These are phyloP conservation scores for Loripinus fragilis DNA, from an alignment of 2,888 invertebrate genomes.

Conservation along the genomic window DNA sequence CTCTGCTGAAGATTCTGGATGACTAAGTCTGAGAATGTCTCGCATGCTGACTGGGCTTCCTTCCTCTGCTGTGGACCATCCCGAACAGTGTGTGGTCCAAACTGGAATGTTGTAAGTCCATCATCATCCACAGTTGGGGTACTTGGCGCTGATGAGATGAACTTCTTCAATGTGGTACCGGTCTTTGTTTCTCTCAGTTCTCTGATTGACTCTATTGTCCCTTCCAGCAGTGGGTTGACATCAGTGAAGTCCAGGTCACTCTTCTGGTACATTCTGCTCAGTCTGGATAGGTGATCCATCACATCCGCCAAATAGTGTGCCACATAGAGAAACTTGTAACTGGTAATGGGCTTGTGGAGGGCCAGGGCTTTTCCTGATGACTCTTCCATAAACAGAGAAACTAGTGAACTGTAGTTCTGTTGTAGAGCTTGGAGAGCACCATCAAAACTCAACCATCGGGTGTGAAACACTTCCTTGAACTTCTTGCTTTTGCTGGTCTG, in stretches of 20 bases:
- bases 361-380: slow-evolving; percentile 37
- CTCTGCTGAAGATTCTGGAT: slow-evolving; percentile 41
- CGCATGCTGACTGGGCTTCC: slow-evolving; percentile 47
- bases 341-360: slow-evolving; percentile 46
- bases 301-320: slow-evolving; percentile 52
- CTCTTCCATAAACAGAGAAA: slow-evolving; percentile 43
- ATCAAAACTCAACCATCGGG: slow-evolving; percentile 48
- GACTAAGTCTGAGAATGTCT: slow-evolving; percentile 38
- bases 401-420: slow-evolving; percentile 29
- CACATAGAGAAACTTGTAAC: slow-evolving; percentile 54
- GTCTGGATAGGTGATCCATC: slow-evolving; percentile 43
- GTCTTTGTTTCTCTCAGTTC: slow-evolving; percentile 22
- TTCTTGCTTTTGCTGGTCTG: slow-evolving; percentile 1
- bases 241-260: slow-evolving; percentile 50
- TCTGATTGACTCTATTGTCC: slow-evolving; percentile 31
- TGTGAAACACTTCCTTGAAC: slow-evolving; percentile 36
- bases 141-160: slow-evolving; percentile 33
- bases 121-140: slow-evolving; percentile 38
- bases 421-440: slow-evolving; percentile 51
- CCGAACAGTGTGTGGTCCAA: slow-evolving; percentile 51
- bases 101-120: slow-evolving; percentile 53
- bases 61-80: slow-evolving; percentile 51
- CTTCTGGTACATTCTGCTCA: slow-evolving; percentile 54
- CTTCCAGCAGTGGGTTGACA: slow-evolving; percentile 44
- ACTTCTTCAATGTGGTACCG: slow-evolving; percentile 30